These are phyloP conservation scores for Rhynchophorus ferrugineus DNA, from an alignment of 1,140 invertebrate species.

Conservation along the genomic window DNA sequence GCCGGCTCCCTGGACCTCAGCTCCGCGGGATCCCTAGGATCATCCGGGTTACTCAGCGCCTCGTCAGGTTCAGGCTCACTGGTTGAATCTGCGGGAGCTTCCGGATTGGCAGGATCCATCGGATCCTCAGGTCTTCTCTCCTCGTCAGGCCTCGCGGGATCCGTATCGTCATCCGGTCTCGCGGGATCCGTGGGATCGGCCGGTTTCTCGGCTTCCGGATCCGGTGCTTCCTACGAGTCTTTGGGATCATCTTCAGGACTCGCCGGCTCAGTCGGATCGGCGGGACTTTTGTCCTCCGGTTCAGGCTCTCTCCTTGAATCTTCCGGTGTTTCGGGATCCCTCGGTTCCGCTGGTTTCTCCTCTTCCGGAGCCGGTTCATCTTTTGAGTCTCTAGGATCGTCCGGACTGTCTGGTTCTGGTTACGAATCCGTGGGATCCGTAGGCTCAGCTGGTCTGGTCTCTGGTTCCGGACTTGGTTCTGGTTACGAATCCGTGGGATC, in stretches of 20 bases:
- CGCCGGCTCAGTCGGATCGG: background rate
- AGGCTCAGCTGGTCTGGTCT: no score
- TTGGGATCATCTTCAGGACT: background rate
- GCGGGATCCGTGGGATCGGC: background rate
- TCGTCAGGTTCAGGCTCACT: background rate
- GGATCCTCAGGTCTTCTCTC: background rate
- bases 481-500: no score
- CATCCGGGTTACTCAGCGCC: background rate
- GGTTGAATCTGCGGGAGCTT: background rate
- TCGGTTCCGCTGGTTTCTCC: background rate
- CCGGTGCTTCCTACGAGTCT: background rate
- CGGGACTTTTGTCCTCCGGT: no score
- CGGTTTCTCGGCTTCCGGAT: background rate
- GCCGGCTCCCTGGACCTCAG: no score
- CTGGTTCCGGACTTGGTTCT: no score
- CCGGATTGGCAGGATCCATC: background rate
- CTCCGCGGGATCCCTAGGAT: background rate
- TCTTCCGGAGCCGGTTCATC: background rate
- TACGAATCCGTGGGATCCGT: no score
- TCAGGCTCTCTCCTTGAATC: background rate
- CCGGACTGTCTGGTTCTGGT: no score
- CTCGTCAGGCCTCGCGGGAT: background rate
- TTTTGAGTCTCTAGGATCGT: no score
- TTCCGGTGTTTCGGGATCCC: background rate
- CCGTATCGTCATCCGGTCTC: background rate